These are phyloP conservation scores for Telenomus remus DNA, from an alignment of 1,140 invertebrate genomes.

Conservation along the genomic window DNA sequence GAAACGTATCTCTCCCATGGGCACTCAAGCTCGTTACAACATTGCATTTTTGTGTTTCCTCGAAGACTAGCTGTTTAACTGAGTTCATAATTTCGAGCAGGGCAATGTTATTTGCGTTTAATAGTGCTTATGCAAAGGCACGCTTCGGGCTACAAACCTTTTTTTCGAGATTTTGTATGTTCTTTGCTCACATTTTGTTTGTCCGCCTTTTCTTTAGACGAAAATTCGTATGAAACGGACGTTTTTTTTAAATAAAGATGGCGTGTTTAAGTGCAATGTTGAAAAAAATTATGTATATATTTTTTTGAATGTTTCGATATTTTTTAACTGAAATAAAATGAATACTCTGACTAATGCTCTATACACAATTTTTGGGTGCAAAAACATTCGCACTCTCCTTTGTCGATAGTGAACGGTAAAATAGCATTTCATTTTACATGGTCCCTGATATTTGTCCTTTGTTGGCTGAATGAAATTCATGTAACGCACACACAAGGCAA, in stretches of 20 bases:
- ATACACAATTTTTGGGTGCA: no score
- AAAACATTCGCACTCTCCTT: no score
- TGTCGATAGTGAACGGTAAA: neutral
- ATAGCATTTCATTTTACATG: slow-evolving; percentile 30
- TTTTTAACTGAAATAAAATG: no score
- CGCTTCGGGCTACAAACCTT: slow-evolving; percentile 33
- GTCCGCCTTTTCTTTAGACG: no score
- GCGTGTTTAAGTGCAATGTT: no score
- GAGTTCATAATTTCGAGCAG: slow-evolving; percentile 23
- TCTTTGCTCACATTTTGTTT: slow-evolving; percentile 12
- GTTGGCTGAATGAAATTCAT: slow-evolving; percentile 16
- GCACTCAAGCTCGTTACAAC: neutral
- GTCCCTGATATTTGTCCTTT: slow-evolving; percentile 16
- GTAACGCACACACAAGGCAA: slow-evolving; percentile 10
- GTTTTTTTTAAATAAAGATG: no score
- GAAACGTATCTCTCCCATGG: neutral
- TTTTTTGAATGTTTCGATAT: neutral
- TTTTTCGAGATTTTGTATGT: slow-evolving; percentile 40
- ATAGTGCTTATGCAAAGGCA: slow-evolving; percentile 39
- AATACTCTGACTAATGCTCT: neutral
- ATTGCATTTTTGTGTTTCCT: slow-evolving; percentile 2
- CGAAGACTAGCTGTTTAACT: slow-evolving; percentile 23
- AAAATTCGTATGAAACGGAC: no score
- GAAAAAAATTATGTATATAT: no score
- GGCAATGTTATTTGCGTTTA: slow-evolving; percentile 44